phyloP scores from a whole-genome alignment of 2,888 invertebrate genomes.

The Lissocephala sabroskyi region DNA sequence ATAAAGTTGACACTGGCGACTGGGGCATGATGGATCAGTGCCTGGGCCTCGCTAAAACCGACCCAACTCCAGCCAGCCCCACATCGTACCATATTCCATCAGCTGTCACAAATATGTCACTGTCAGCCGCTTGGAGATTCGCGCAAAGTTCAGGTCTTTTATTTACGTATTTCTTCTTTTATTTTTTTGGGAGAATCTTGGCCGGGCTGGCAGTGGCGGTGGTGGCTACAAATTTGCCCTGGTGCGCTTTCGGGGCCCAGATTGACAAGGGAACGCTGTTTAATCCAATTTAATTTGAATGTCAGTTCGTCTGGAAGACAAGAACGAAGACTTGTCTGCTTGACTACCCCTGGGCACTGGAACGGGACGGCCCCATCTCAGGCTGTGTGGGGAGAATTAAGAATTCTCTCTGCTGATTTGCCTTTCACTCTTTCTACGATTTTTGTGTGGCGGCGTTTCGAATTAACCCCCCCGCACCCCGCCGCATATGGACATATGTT shows the following conservation, averaged over 20 bases:
- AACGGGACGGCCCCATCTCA: no score
- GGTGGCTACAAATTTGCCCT: constrained; percentile 17
- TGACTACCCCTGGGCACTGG: no score
- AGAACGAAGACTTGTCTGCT: constrained; percentile 17
- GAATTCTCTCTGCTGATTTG: constrained; percentile 29
- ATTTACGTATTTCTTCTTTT: constrained; percentile 12
- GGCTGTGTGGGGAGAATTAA: constrained; percentile 29
- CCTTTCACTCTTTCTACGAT: constrained; percentile 41
- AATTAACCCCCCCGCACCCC: no score
- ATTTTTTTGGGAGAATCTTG: constrained; percentile 7
- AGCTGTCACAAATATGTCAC: constrained; percentile 71
- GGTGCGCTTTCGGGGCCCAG: constrained; percentile 33
- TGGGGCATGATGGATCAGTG: constrained; percentile 58
- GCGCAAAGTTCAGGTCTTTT: constrained; percentile 25
- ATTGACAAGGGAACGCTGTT: constrained; percentile 69
- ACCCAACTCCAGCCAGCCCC: constrained; percentile 25
- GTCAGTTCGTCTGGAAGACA: constrained; percentile 70
- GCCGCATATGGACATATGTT: no score
- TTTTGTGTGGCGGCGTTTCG: constrained; percentile 42
- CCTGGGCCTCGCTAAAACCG: constrained; percentile 23
- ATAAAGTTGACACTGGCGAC: constrained; percentile 64
- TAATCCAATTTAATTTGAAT: constrained; percentile 71
- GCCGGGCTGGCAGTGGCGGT: constrained; percentile 15
- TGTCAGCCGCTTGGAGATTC: constrained; percentile 69
- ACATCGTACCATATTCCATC: constrained; percentile 66